These are phyloP conservation scores for Chaetogeoica ovagalla DNA, from an alignment of 2,888 invertebrate species.

Conservation along the genomic window DNA sequence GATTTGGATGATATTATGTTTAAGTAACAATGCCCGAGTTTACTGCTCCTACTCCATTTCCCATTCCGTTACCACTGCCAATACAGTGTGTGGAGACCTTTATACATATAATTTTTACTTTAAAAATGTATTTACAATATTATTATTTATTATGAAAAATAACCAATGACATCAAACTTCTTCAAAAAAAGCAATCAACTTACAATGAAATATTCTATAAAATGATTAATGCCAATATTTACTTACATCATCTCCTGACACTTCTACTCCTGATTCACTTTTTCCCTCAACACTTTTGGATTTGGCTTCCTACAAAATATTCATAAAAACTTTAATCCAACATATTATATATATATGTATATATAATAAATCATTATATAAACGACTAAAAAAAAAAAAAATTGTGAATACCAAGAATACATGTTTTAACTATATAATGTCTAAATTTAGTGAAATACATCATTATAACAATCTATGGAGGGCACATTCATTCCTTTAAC, in stretches of 20 bases:
- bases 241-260: conserved; percentile 42
- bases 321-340: not conserved
- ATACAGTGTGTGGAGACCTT: too few species aligned
- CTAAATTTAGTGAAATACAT: too few species aligned
- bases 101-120: too few species aligned
- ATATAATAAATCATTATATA: not conserved
- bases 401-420: not conserved
- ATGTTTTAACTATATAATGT: not conserved
- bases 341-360: not conserved
- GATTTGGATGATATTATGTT: too few species aligned
- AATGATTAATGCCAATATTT: not conserved
- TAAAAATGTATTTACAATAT: too few species aligned
- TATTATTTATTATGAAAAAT: too few species aligned
- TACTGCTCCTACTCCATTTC: too few species aligned
- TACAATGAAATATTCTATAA: not conserved
- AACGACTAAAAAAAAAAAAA: not conserved
- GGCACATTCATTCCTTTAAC: too few species aligned
- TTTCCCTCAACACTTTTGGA: conserved; percentile 38
- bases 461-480: too few species aligned
- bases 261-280: conserved; percentile 31
- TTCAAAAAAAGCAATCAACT: not conserved
- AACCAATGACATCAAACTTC: too few species aligned
- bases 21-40: too few species aligned
- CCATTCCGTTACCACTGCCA: too few species aligned
- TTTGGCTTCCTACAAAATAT: conserved; percentile 35